Evolutionary conservation across 2,113 vertebrate genomes (phyloP), one percentile per base, ranked within the genome.

Genomic region (Nycticryphes semicollaris): DNA sequence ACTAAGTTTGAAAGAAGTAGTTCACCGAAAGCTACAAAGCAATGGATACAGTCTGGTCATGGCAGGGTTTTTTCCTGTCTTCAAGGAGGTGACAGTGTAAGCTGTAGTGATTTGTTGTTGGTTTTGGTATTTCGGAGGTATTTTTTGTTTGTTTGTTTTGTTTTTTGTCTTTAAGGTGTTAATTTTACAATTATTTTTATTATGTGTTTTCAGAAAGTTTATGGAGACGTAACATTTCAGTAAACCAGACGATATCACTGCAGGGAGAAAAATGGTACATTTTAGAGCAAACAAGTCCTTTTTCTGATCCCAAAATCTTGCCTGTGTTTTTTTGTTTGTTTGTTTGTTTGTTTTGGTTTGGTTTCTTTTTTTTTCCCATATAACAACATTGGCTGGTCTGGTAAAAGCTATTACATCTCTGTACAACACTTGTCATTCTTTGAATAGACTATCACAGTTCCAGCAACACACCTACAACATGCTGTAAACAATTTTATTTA

Each of bases 1-100:
- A 97, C 94, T 98, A 97, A 98, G 98, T 98, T 98, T 98, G 97
- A 98, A 97, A 96, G 47, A 30, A 95, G 73, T 87, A 10, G 73
- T 93, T 96, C 76, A 93, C 31, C 1, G 3, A 56, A 96, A 92
- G 82, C 89, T 74, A 67, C 12, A 69, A 53, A 76, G 43, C 43
- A 66, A 51, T 47, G 31, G 67, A 41, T 69, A 54, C 27, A 43
- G 48, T n/a, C 31, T 24, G 54, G 8, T 78, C 21, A 19, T 76
- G 47, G 15, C 28, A 75, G 28, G 3, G 16, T 56, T 91, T 91
- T 37, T 47, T 53, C 20, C 24, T 57, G 0, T 82, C 39, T 60
- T 69, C 28, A 69, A 15, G 50, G 35, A 66, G 82, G 57, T 79
- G 25, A 47, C 48, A 64, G 1, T 30, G 21, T 60, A 91, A 89